Base-by-base conservation (phyloP, 2,113 vertebrate genomes). In the Pagrus major region DNA sequence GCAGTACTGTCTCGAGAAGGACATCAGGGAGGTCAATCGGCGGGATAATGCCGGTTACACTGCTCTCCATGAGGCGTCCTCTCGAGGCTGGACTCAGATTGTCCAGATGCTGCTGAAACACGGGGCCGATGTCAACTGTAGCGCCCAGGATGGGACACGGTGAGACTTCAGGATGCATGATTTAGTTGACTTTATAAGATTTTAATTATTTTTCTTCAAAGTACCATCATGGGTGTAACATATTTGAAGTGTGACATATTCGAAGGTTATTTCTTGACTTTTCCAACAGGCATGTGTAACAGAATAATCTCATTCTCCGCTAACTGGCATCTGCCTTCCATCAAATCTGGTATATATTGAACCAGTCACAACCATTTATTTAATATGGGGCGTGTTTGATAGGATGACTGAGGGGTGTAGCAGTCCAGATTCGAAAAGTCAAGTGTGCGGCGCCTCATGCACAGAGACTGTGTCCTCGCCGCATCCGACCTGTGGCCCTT, bases 81-180 rank as follows among this genome's bases (percentile, higher is more conserved):
- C 98, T 0, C 95, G 97, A 1, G 98, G 98, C 78, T 98, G 97
- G 97, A 96, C 96, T 0, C 96, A 97, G 84, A 99, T 99, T 52
- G 96, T 99, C 61, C 96, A 97, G 93, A 94, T 98, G 69, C 93
- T 99, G 71, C 94, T 99, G 31, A 95, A 98, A 89, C 96, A 99
- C 0, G 97, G 97, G 0, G 98, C 98, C n/a, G 98, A 99, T 0
- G 98, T 99, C 21, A 99, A 99, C 94, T 99, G 98, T 91, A 99
- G 98, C 0, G 97, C 98, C 0, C 98, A 99, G 92, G 98, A 99
- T 0, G 98, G 98, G 76, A 99, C 98, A 0, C 96, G 98, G 98
- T 97, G 91, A 93, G 95, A 35, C 15, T 44, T 25, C 2, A 0
- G 1, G 18, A 7, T 25, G 52, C 37, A 73, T 0, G n/a, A 23